phyloP scores from a whole-genome alignment of 2,888 invertebrate species.

The Cerceris ruficornis region DNA sequence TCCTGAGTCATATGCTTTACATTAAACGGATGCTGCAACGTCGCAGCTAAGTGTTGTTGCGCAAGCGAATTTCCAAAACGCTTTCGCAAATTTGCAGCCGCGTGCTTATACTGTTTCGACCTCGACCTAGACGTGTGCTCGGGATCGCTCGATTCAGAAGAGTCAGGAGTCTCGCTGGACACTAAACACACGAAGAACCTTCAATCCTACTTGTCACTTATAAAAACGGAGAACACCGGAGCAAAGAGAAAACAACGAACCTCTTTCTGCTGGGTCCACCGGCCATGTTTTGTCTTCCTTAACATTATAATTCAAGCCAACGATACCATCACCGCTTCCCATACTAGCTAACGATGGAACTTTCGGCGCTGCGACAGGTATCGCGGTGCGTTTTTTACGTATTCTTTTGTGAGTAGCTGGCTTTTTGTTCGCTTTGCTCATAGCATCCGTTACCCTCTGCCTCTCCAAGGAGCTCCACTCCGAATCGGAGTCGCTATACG shows the following conservation, averaged over 20 bases:
- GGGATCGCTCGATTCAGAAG: conserved; percentile 79
- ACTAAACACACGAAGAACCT: conserved; percentile 59
- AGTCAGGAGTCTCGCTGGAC: conserved; percentile 79
- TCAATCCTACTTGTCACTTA: background rate
- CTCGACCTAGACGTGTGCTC: conserved; percentile 75
- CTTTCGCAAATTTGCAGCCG: conserved; percentile 74
- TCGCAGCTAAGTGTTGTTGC: conserved; percentile 73
- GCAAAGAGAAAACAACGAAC: conserved; percentile 57
- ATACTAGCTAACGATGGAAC: conserved; percentile 87
- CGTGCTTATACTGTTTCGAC: conserved; percentile 74
- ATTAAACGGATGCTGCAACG: conserved; percentile 78
- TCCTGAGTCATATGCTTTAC: conserved; percentile 81
- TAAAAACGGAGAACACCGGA: background rate
- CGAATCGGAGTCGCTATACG: conserved; percentile 95
- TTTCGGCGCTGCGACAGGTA: conserved; percentile 93
- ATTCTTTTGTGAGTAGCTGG: conserved; percentile 88
- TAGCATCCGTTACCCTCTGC: conserved; percentile 84
- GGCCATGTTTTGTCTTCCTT: conserved; percentile 81
- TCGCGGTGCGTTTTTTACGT: conserved; percentile 88
- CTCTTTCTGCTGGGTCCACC: conserved; percentile 79
- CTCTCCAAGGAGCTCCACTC: conserved; percentile 91
- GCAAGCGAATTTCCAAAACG: conserved; percentile 78
- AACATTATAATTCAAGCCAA: conserved; percentile 78
- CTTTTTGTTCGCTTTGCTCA: conserved; percentile 87
- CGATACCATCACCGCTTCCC: conserved; percentile 77